Conservation (phyloP, 2,113 vertebrate genomes). For the Lonchura striata region DNA sequence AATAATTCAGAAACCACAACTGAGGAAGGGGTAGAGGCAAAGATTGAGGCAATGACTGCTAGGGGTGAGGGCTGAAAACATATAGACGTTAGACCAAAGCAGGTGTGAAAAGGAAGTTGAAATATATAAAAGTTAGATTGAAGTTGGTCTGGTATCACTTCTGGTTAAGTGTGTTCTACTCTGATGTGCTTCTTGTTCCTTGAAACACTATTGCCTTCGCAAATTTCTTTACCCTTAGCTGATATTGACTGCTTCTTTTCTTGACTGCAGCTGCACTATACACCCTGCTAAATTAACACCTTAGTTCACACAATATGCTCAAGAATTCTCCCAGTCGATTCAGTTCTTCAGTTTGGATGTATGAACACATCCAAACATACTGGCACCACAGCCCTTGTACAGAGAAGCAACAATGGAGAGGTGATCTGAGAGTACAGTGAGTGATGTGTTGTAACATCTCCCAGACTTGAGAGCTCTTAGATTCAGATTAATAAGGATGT, state of each 20-base stretch:
- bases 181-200: neutral
- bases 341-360: neutral
- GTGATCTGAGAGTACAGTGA: neutral
- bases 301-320: neutral
- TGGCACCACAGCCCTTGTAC: neutral
- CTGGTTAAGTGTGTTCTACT: neutral
- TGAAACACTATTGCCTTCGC: neutral
- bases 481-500: neutral
- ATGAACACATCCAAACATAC: neutral
- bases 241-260: neutral
- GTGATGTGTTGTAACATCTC: neutral
- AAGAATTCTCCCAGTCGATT: neutral
- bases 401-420: neutral
- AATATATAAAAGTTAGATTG: neutral
- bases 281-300: neutral
- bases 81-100: neutral
- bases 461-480: neutral
- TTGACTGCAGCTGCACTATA: neutral
- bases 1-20: slow-evolving; percentile 8
- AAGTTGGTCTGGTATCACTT: neutral
- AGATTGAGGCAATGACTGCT: neutral
- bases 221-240: neutral
- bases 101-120: neutral
- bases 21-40: neutral
- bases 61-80: neutral